These are phyloP conservation scores for Papilio machaon DNA, from an alignment of 1,140 invertebrate genomes.

Conservation along the genomic window DNA sequence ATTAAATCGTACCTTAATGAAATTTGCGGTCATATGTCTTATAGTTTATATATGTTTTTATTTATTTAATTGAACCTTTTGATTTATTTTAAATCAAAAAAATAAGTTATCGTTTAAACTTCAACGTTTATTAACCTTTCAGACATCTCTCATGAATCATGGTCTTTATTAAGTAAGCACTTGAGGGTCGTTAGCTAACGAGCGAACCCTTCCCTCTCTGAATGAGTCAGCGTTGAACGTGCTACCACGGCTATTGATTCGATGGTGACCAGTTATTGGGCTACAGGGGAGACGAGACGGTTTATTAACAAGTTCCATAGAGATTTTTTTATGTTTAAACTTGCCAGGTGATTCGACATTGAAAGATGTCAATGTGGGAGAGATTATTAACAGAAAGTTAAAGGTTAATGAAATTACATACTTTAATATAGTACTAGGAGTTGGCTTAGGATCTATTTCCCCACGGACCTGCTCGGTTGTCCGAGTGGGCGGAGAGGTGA, in stretches of 20 bases:
- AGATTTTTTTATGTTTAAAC: too few species aligned
- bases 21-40: too few species aligned
- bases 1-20: too few species aligned
- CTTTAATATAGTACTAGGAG: too few species aligned
- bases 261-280: not conserved
- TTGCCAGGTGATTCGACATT: too few species aligned
- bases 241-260: slow-evolving; percentile 22
- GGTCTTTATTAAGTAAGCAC: slow-evolving; percentile 13
- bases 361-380: too few species aligned
- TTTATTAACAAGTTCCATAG: not conserved
- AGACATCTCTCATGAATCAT: slow-evolving; percentile 4
- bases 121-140: not conserved
- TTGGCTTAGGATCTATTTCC: too few species aligned
- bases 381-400: too few species aligned
- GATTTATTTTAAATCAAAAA: not conserved
- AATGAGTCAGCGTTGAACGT: slow-evolving; percentile 26
- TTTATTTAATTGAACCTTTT: not conserved
- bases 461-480: too few species aligned
- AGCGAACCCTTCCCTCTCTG: not conserved
- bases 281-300: not conserved
- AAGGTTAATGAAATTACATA: too few species aligned
- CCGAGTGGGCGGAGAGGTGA: too few species aligned
- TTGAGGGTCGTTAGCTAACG: slow-evolving; percentile 26
- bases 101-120: not conserved
- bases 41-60: not conserved